Base-by-base conservation (phyloP, 2,888 invertebrate genomes). In the Cynaeus angustus region DNA sequence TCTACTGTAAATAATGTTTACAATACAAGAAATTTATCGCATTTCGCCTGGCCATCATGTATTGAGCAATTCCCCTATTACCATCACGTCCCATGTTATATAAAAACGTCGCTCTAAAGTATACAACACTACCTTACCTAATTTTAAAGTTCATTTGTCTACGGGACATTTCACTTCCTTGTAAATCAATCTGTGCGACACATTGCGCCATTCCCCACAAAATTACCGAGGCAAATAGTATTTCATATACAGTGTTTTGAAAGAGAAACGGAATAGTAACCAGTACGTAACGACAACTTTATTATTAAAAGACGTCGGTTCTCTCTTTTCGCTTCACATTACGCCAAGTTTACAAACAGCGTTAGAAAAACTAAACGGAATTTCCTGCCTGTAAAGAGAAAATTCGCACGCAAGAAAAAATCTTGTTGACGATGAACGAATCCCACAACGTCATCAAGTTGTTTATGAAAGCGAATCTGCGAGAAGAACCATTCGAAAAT, bases 91-190 rank as follows among this genome's bases (percentile, higher is more conserved):
- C 6, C 9, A 1, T 46, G 38, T 61, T 61, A 61, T 21, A 61
- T 61, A 61, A 59, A 61, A 61, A 37, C 16, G 48, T 30, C 10
- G 10, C 33, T 10, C 48, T 13, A 10, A 28, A 26, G n/a, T 26
- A 53, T 38, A 48, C 48, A 61, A 59, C 13, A 67, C 50, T 30
- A 33, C 28, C 28, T 68, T 61, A 53, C 68, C 55, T 55, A 68
- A 68, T 62, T 67, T 59, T 61, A 68, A 68, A 62, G 68, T 68
- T 68, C 53, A 68, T 68, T 68, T 46, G 62, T 68, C 55, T 45
- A 45, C 38, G 28, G 50, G 37, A 50, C 61, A 68, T 68, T 68
- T 68, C 68, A 68, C 68, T 68, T 62, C 62, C 61, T 68, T 62
- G 61, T 68, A 52, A 68, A 61, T 61, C 46, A 61, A 67, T 67